Conservation (phyloP, 2,888 invertebrate genomes). For the Parochlus steinenii region DNA sequence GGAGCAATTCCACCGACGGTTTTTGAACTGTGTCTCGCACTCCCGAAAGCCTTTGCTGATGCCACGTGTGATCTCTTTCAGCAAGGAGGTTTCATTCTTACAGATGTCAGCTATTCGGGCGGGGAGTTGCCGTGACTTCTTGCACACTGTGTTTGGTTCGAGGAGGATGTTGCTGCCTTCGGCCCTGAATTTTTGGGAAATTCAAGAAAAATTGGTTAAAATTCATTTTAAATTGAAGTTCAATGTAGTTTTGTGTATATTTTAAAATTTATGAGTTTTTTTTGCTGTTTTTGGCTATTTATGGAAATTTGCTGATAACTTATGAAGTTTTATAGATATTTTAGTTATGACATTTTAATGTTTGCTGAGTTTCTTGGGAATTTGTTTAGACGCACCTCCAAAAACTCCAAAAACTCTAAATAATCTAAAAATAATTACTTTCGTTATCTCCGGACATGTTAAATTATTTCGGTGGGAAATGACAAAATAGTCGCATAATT, state of each 20-base stretch:
- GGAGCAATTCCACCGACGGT: slow-evolving; percentile 80
- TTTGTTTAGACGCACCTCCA: no score
- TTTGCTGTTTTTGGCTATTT: no score
- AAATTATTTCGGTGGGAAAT: no score
- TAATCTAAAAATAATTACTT: no score
- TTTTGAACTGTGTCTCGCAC: slow-evolving; percentile 75
- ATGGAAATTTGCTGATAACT: background rate
- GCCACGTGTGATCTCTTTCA: slow-evolving; percentile 70
- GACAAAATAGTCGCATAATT: no score
- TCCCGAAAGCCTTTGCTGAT: slow-evolving; percentile 68
- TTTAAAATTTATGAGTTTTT: no score
- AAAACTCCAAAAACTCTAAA: no score
- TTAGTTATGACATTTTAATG: no score
- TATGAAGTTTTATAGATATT: background rate
- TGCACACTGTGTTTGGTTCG: slow-evolving; percentile 78
- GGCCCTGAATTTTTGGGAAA: slow-evolving; percentile 38
- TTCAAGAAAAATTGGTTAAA: slow-evolving; percentile 11
- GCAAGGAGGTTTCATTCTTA: slow-evolving; percentile 61
- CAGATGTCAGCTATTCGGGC: slow-evolving; percentile 70
- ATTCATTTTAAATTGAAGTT: no score
- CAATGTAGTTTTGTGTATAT: no score
- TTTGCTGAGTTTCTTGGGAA: no score
- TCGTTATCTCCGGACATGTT: no score
- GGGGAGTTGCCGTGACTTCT: slow-evolving; percentile 60
- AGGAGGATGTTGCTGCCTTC: slow-evolving; percentile 73